These are phyloP conservation scores for Anomalospiza imberbis DNA, from an alignment of 2,797 vertebrate species.

Conservation along the genomic window DNA sequence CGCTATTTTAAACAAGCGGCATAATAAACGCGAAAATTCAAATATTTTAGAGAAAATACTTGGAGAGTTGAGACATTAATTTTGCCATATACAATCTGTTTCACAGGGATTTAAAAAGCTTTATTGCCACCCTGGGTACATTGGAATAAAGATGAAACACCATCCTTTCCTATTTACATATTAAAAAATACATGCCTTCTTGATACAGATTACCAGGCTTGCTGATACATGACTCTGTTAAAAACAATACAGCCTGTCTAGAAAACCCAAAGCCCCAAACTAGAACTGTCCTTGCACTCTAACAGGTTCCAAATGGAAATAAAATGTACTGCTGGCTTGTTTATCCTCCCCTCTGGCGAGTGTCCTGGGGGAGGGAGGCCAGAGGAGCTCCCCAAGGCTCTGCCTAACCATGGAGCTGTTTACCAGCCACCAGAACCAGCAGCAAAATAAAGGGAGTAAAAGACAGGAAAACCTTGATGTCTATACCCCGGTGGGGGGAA, in stretches of 20 bases:
- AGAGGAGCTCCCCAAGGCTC: constrained; percentile 68
- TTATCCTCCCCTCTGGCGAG: constrained; percentile 59
- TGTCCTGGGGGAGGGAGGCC: constrained; percentile 61
- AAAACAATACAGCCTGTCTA: constrained; percentile 43
- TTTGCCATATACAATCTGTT: constrained; percentile 74
- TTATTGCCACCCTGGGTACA: constrained; percentile 71
- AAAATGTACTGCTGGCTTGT: constrained; percentile 58
- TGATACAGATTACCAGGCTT: constrained; percentile 44
- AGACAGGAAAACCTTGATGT: not conserved
- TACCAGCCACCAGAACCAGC: constrained; percentile 64
- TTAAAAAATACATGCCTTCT: constrained; percentile 64
- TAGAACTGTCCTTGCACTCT: constrained; percentile 26
- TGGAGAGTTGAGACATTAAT: constrained; percentile 71
- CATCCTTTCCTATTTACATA: constrained; percentile 69
- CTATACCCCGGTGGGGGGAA: not conserved
- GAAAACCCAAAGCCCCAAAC: constrained; percentile 10
- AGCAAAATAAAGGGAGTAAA: constrained; percentile 48
- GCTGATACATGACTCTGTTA: constrained; percentile 36
- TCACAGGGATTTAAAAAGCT: constrained; percentile 67
- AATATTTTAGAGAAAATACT: constrained; percentile 74
- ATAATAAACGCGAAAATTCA: constrained; percentile 74
- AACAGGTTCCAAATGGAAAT: constrained; percentile 61
- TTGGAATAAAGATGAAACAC: constrained; percentile 63
- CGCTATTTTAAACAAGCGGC: constrained; percentile 55
- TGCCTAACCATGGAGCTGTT: constrained; percentile 69